Evolutionary conservation across 92 coral and sea anemone species (phyloP).

Genomic region (Paramuricea clavata): DNA sequence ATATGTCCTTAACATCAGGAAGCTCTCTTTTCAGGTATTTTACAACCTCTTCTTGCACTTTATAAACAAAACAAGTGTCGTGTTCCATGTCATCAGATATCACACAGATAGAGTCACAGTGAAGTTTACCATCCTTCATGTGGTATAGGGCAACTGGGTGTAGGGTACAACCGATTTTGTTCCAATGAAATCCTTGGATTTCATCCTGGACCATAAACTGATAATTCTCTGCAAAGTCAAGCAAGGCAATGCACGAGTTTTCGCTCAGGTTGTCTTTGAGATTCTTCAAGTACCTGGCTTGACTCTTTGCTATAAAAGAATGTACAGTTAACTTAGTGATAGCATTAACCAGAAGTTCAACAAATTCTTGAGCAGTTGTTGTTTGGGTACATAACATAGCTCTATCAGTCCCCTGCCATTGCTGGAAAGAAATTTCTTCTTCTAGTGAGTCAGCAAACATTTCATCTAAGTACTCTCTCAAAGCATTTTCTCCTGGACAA

Average conservation of each 20-base stretch:
- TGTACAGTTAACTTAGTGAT: constrained; percentile 36
- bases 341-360: constrained; percentile 9
- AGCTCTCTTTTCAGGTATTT: constrained; percentile 12
- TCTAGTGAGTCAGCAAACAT: constrained; percentile 27
- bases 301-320: constrained; percentile 48
- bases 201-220: constrained; percentile 32
- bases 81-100: constrained; percentile 46
- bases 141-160: constrained; percentile 49
- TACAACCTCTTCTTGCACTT: constrained; percentile 22
- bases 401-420: constrained; percentile 45
- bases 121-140: constrained; percentile 34
- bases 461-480: constrained; percentile 35
- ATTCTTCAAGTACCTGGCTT: constrained; percentile 26
- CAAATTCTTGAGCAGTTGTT: constrained; percentile 11
- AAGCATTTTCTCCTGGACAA: constrained; percentile 48
- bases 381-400: constrained; percentile 31
- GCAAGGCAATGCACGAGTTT: constrained; percentile 2
- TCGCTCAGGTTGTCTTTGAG: constrained; percentile 21
- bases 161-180: constrained; percentile 46
- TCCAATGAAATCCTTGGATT: constrained; percentile 51
- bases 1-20: neutral
- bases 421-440: constrained; percentile 25
- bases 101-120: constrained; percentile 41
- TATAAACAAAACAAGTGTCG: constrained; percentile 32
- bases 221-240: constrained; percentile 51